phyloP scores from a whole-genome alignment of 2,113 vertebrate genomes.

The Rhynchopsitta pachyrhyncha region DNA sequence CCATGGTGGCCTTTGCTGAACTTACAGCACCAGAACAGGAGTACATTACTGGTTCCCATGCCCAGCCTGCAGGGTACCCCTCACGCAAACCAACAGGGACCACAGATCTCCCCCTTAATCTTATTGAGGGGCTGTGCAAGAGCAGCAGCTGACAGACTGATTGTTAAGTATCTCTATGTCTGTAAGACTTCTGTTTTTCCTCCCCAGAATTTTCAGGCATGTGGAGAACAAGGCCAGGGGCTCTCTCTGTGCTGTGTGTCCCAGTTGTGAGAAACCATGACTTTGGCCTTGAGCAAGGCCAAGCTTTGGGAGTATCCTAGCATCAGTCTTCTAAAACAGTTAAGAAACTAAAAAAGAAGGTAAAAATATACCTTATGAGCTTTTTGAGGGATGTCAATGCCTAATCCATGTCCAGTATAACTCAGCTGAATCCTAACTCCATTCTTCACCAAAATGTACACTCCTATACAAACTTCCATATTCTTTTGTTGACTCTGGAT shows the following conservation, averaged over 20 bases:
- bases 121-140: fast-evolving
- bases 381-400: not conserved
- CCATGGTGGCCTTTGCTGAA: not conserved
- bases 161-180: not conserved
- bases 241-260: not conserved
- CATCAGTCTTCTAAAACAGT: not conserved
- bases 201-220: not conserved
- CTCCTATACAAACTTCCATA: not conserved
- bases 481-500: not conserved
- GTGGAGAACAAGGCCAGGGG: not conserved
- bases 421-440: not conserved
- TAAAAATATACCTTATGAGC: not conserved
- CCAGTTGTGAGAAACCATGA: not conserved
- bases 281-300: not conserved
- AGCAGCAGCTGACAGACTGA: not conserved
- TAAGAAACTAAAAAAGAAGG: not conserved
- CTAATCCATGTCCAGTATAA: not conserved
- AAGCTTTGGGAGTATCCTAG: not conserved
- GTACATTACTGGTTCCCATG: not conserved
- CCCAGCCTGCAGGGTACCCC: not conserved
- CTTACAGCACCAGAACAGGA: not conserved
- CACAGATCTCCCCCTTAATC: not conserved
- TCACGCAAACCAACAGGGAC: not conserved
- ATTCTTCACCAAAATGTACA: not conserved
- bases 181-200: not conserved